Base-by-base conservation (phyloP, 2,888 invertebrate species). In the Acanthosepion pharaonis region DNA sequence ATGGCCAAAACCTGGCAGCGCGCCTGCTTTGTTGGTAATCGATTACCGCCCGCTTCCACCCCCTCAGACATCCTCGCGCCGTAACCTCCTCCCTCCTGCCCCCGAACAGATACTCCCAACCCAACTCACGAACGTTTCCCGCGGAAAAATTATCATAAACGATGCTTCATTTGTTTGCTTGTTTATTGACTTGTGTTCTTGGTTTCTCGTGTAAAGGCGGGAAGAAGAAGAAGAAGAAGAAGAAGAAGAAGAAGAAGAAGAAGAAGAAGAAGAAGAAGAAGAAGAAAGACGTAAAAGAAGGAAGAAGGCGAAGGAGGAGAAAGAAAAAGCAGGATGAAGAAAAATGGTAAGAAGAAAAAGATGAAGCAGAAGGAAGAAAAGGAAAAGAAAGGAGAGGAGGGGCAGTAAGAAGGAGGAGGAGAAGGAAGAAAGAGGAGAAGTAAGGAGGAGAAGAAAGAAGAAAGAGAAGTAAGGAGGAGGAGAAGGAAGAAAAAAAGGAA, bases 131-230 rank as follows among this genome's bases (percentile, higher is more conserved):
- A 51, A 49, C n/a, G 6, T 93, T 93, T 95, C 94, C 94, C 94
- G 93, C 94, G 92, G 93, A 94, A 94, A 94, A 94, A 64, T 94
- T 94, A 94, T 94, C 94, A 94, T 93, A 94, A 78, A 78, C 78
- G n/a, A n/a, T 78, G n/a, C n/a, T 78, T 78, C n/a, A n/a, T n/a
- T 15, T n/a, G 78, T n/a, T 78, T 78, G 28, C 11, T 78, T 78
- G n/a, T 78, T n/a, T 28, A n/a, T 78, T n/a, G 28, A n/a, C n/a
- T 78, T n/a, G 28, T 78, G 9, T 78, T 78, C n/a, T 78, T 78
- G 23, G 59, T 59, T 59, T 23, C 23, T 23, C 23, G 23, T 59
- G 23, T 59, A 23, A 23, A 23, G 59, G 59, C 59, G 59, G 59
- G n/a, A 78, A 51, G 18, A 28, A 11, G 42, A 48, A 51, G 49